These are phyloP conservation scores for Dromius quadrimaculatus DNA, from an alignment of 2,888 invertebrate genomes.

Conservation along the genomic window DNA sequence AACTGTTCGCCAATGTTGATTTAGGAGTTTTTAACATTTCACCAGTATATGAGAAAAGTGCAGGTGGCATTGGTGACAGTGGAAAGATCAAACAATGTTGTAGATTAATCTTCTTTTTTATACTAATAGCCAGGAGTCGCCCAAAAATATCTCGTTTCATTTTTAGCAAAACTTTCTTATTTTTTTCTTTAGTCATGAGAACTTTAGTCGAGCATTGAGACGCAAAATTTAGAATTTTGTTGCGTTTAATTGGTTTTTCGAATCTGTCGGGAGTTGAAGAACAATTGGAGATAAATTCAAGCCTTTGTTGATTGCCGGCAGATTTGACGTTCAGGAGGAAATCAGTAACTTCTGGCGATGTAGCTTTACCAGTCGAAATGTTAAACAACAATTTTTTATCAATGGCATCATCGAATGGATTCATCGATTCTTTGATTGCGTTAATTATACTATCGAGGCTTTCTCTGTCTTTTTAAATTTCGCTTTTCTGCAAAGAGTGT, in stretches of 20 bases:
- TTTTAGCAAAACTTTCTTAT: constrained; percentile 25
- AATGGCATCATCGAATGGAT: constrained; percentile 53
- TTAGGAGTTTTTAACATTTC: constrained; percentile 57
- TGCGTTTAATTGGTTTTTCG: constrained; percentile 5
- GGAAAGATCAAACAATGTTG: constrained; percentile 56
- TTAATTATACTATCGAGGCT: constrained; percentile 22
- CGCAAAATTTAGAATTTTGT: constrained; percentile 7
- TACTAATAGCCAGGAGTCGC: constrained; percentile 43
- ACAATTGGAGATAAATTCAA: constrained; percentile 1
- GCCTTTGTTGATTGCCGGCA: constrained; percentile 17
- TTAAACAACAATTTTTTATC: constrained; percentile 51
- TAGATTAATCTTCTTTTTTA: constrained; percentile 54
- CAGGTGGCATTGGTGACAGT: constrained; percentile 56
- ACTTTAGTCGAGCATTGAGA: background rate
- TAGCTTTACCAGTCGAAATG: constrained; percentile 54
- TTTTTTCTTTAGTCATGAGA: background rate
- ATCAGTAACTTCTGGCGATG: constrained; percentile 32
- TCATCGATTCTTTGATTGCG: constrained; percentile 33
- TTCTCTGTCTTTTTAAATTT: constrained; percentile 20
- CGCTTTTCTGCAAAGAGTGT: constrained; percentile 53
- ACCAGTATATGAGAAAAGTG: constrained; percentile 56
- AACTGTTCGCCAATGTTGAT: constrained; percentile 53
- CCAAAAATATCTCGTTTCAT: constrained; percentile 54
- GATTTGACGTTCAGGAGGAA: constrained; percentile 51
- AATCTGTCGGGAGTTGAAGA: constrained; percentile 4